Evolutionary conservation across 2,888 invertebrate species (phyloP).

Genomic region (Meandrusa payeni): DNA sequence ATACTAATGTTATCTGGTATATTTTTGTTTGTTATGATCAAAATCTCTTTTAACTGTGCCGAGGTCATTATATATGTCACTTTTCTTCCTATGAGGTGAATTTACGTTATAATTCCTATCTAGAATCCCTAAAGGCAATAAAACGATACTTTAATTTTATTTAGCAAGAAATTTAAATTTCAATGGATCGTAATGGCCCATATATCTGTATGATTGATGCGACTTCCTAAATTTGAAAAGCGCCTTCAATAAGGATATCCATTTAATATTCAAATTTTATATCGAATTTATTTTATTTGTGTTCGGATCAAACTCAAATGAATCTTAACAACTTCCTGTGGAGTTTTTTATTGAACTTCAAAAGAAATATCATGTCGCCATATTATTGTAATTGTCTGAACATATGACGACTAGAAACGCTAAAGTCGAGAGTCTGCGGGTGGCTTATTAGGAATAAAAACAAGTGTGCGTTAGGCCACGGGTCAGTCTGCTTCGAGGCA

Average conservation of each 20-base stretch:
- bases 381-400: too few species aligned
- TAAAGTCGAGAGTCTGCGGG: constrained; percentile 40
- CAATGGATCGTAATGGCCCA: too few species aligned
- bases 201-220: constrained; percentile 4
- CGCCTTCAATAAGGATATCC: constrained; percentile 14
- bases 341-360: neutral
- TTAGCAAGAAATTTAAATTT: too few species aligned
- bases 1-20: too few species aligned
- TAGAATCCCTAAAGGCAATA: too few species aligned
- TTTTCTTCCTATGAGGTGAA: too few species aligned
- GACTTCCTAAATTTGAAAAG: constrained; percentile 14
- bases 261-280: constrained; percentile 17
- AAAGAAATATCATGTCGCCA: too few species aligned
- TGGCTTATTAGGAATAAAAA: constrained; percentile 56
- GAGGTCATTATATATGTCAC: too few species aligned
- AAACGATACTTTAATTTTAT: too few species aligned
- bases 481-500: constrained; percentile 46
- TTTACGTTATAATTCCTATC: too few species aligned
- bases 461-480: constrained; percentile 37
- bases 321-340: constrained; percentile 15
- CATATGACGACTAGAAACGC: neutral
- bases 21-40: too few species aligned
- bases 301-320: constrained; percentile 1
- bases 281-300: neutral
- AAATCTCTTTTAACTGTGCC: too few species aligned